These are phyloP conservation scores for Tenthredo notha DNA, from an alignment of 2,888 invertebrate species.

Conservation along the genomic window DNA sequence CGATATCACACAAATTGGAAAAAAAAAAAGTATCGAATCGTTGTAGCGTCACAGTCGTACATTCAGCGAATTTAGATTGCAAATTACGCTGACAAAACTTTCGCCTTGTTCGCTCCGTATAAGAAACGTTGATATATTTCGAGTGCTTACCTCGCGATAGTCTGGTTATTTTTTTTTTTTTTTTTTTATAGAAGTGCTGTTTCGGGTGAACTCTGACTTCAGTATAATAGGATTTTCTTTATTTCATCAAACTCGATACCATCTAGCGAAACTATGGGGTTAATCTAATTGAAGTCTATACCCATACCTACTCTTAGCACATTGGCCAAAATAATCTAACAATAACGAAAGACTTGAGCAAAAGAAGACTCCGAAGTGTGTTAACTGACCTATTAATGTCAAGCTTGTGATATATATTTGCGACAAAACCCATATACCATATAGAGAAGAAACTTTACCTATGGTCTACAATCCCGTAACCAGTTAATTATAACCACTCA, in stretches of 20 bases:
- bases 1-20: neutral
- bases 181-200: neutral
- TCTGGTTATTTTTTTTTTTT: conserved; percentile 7
- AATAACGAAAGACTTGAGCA: neutral
- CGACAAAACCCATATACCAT: neutral
- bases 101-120: neutral
- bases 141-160: neutral
- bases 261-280: neutral
- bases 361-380: neutral
- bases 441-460: conserved; percentile 31
- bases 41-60: conserved; percentile 1
- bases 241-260: neutral
- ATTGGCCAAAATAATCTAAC: conserved; percentile 11
- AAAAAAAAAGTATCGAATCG: neutral
- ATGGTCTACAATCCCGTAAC: conserved; percentile 8
- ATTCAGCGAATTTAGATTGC: conserved; percentile 30
- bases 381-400: conserved; percentile 19
- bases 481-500: conserved; percentile 33
- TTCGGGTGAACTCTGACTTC: conserved; percentile 7
- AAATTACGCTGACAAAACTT: neutral
- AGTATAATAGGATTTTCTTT: neutral
- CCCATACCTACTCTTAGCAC: neutral
- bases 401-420: neutral
- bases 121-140: conserved; percentile 12
- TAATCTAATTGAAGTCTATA: neutral